Evolutionary conservation across 1,140 invertebrate genomes (phyloP), one percentile per base, ranked within the genome.

Genomic region (Aphidius ervi): DNA sequence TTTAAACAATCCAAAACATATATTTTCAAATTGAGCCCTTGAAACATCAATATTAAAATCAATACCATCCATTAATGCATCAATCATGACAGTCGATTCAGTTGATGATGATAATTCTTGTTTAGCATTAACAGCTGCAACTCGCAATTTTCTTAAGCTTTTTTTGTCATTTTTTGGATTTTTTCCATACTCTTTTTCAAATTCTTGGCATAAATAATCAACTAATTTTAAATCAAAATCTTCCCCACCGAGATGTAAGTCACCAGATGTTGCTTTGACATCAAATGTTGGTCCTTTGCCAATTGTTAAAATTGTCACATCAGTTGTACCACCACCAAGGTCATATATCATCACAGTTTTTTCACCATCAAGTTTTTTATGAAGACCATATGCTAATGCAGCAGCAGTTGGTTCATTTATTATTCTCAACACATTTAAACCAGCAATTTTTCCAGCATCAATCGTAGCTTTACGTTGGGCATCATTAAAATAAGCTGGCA

Each of bases 291-390:
- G 87, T 5, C 93, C 93, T 75, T 94, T 91, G 62, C 90, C 88
- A 73, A 96, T 94, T 53, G 88, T 86, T 1, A 96, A 75, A 49
- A 95, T 86, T 20, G 93, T 95, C 0, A 95, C 93, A 78, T 96
- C 93, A 63, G 90, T 90, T 47, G 88, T 89, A 20, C 88, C 88
- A 50, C 88, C 88, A 6, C 88, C 88, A 41, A 90, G 78, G 72
- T 90, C 88, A 63, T 89, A 91, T 46, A 90, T 88, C 0, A 90
- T 74, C 0, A 91, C 86, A 68, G 87, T 90, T 61, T 85, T 86
- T 63, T 86, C 86, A 3, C 92, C 93, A 81, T 87, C 84, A 3
- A 84, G 82, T 74, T 87, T 91, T 70, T 88, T 88, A 68, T 92
- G 89, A 76, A 84, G 85, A 74, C 84, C 94, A 84, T 86, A 95